phyloP scores from a whole-genome alignment of 1,140 invertebrate genomes.

The Trichogramma pretiosum region DNA sequence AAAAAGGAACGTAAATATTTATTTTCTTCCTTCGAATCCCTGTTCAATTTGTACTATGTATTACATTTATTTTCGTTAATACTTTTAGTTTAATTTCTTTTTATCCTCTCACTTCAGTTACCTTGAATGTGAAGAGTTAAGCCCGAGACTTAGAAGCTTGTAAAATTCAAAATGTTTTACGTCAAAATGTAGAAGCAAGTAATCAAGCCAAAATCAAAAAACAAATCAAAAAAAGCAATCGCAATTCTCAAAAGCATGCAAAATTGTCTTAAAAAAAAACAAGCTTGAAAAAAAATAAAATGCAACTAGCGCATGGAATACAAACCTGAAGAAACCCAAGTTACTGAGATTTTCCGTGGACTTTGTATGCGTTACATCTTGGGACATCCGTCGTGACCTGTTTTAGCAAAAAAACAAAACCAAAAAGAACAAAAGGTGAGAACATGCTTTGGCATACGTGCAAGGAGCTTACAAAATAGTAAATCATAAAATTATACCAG shows the following conservation, averaged over 20 bases:
- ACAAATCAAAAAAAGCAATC: too few relatives aligned
- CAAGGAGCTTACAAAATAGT: constrained; percentile 29
- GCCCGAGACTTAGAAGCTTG: too few relatives aligned
- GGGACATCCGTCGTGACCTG: constrained; percentile 68
- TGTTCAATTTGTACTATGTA: neutral
- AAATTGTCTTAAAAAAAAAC: neutral
- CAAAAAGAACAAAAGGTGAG: constrained; percentile 33
- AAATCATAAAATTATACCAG: constrained; percentile 32
- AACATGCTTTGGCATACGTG: constrained; percentile 37
- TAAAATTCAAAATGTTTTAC: too few relatives aligned
- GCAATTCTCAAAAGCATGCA: constrained; percentile 2
- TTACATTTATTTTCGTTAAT: neutral
- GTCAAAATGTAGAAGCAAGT: constrained; percentile 11
- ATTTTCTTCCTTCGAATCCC: neutral
- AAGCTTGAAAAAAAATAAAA: neutral
- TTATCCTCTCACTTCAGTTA: too few relatives aligned
- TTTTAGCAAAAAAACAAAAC: constrained; percentile 31
- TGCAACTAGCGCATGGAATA: too few relatives aligned
- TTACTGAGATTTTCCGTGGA: constrained; percentile 39
- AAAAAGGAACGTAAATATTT: constrained; percentile 7
- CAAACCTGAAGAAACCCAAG: constrained; percentile 42
- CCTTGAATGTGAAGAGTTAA: too few relatives aligned
- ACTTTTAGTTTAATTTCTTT: neutral
- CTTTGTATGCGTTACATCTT: constrained; percentile 51
- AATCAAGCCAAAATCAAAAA: neutral